Conservation (phyloP, 1,140 invertebrate genomes). For the Pseudachorutes palmiensis region DNA sequence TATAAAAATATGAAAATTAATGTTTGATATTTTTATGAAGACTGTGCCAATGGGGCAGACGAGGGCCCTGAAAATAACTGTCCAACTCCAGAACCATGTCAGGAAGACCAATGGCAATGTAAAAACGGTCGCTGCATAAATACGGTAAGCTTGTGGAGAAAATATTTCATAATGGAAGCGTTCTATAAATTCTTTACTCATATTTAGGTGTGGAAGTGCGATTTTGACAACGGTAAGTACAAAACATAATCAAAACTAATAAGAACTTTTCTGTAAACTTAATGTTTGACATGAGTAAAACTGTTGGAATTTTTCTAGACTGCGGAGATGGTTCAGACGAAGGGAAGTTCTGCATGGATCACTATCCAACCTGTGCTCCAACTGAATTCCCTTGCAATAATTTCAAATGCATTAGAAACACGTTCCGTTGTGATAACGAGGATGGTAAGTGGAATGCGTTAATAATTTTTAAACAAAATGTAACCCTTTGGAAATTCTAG, state of each 20-base stretch:
- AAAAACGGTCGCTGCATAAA: slow-evolving; percentile 80
- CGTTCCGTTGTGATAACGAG: slow-evolving; percentile 81
- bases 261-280: no score
- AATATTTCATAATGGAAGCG: neutral
- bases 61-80: slow-evolving; percentile 81
- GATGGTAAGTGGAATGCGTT: slow-evolving; percentile 82
- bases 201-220: slow-evolving; percentile 60
- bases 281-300: no score
- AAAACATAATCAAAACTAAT: no score
- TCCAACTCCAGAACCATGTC: slow-evolving; percentile 57
- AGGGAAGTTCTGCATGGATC: slow-evolving; percentile 74
- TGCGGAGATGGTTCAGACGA: slow-evolving; percentile 89
- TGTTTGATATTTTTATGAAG: slow-evolving; percentile 48
- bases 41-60: slow-evolving; percentile 76
- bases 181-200: neutral
- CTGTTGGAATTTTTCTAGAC: no score
- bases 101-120: slow-evolving; percentile 82
- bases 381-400: slow-evolving; percentile 86
- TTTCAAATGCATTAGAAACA: slow-evolving; percentile 82
- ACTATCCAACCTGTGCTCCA: slow-evolving; percentile 66
- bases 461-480: neutral
- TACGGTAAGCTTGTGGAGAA: neutral
- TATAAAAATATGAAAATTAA: no score
- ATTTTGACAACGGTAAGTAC: slow-evolving; percentile 57
- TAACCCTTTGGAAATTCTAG: neutral